Evolutionary conservation across 2,113 vertebrate genomes (phyloP).

Genomic region (Electrona antarctica): DNA sequence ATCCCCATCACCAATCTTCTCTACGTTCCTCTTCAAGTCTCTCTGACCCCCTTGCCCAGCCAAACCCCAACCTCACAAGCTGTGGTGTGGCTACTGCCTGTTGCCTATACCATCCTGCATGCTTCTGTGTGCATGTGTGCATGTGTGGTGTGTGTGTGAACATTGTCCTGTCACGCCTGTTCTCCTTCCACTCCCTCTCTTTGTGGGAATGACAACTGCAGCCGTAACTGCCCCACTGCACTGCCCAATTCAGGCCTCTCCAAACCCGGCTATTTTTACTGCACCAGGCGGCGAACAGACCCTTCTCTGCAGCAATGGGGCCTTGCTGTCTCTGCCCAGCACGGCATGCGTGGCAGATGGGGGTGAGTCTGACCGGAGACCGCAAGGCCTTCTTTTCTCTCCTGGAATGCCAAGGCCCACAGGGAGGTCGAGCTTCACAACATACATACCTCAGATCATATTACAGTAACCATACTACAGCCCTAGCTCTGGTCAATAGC

Average conservation of each 20-base stretch:
- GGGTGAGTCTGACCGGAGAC: slow-evolving; percentile 19
- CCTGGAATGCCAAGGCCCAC: slow-evolving; percentile 28
- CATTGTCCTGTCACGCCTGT: slow-evolving; percentile 20
- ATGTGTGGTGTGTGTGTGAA: not conserved
- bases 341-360: slow-evolving; percentile 60
- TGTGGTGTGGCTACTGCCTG: not conserved
- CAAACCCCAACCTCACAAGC: not conserved
- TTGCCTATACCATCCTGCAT: too few relatives aligned
- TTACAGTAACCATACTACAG: slow-evolving; percentile 4
- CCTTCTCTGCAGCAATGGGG: slow-evolving; percentile 22
- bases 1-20: slow-evolving; percentile 8
- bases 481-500: not conserved
- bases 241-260: slow-evolving; percentile 14
- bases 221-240: slow-evolving; percentile 38
- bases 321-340: slow-evolving; percentile 30
- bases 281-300: slow-evolving; percentile 13
- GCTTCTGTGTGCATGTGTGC: too few relatives aligned
- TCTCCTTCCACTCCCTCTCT: slow-evolving; percentile 29
- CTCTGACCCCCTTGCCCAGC: not conserved
- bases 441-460: slow-evolving; percentile 4
- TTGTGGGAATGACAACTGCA: slow-evolving; percentile 54
- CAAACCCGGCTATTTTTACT: slow-evolving; percentile 63
- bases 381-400: slow-evolving; percentile 24
- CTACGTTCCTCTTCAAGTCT: not conserved
- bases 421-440: slow-evolving; percentile 15